Conservation (phyloP, 2,797 vertebrate genomes). For the Falco cherrug region DNA sequence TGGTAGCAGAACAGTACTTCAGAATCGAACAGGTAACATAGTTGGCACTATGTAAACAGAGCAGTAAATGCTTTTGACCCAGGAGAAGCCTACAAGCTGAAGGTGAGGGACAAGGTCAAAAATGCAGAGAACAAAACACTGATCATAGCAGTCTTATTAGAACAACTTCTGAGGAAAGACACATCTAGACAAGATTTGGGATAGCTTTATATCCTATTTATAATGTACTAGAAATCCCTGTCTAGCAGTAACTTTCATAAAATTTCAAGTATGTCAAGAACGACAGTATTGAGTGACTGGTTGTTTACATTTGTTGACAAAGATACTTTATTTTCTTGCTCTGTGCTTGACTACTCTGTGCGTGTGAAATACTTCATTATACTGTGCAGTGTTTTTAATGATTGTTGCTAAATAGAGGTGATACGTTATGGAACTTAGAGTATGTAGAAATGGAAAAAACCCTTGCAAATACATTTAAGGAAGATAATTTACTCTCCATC, state of each 20-base stretch:
- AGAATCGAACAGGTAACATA: rapidly evolving
- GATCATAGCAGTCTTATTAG: background rate
- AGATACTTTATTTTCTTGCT: background rate
- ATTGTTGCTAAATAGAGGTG: background rate
- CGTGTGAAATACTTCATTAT: background rate
- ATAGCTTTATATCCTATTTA: background rate
- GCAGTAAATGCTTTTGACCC: background rate
- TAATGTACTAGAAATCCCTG: background rate
- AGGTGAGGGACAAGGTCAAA: rapidly evolving
- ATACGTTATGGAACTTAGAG: background rate
- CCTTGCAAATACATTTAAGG: background rate
- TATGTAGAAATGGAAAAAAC: background rate
- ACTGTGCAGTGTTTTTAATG: background rate
- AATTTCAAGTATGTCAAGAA: background rate
- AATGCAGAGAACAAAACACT: background rate
- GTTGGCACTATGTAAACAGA: background rate
- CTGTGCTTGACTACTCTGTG: background rate
- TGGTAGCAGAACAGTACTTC: background rate
- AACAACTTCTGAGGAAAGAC: background rate
- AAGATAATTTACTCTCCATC: background rate
- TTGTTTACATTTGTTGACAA: background rate
- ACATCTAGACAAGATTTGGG: background rate
- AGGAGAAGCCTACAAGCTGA: background rate
- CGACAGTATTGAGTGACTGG: background rate
- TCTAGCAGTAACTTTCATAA: background rate